Evolutionary conservation across 2,888 invertebrate species (phyloP).

Genomic region (Agrotis puta): DNA sequence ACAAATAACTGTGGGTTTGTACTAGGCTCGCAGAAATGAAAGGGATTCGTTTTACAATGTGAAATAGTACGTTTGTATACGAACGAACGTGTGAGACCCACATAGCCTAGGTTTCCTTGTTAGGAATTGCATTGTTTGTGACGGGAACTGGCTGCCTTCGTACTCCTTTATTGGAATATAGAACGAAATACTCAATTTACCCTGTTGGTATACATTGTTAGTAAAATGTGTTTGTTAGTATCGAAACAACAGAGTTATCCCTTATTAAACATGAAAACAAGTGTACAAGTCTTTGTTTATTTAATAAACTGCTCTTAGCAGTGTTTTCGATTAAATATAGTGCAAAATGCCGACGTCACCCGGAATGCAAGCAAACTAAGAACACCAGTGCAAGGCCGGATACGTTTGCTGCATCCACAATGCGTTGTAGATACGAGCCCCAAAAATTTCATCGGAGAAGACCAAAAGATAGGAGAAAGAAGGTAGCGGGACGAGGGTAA

Average conservation of each 20-base stretch:
- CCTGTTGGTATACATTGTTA: neutral
- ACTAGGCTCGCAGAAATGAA: slow-evolving; percentile 11
- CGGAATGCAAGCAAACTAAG: no score
- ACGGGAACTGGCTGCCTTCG: slow-evolving; percentile 22
- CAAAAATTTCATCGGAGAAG: no score
- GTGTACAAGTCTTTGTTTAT: no score
- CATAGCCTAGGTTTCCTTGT: slow-evolving; percentile 49
- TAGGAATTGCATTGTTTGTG: slow-evolving; percentile 55
- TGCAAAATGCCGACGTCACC: no score
- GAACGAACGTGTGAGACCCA: slow-evolving; percentile 28
- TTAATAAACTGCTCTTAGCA: no score
- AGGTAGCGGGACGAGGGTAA: no score
- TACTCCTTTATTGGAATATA: slow-evolving; percentile 47
- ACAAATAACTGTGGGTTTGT: neutral
- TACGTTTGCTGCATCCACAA: no score
- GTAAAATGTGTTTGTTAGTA: neutral
- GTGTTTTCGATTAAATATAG: no score
- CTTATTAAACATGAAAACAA: no score
- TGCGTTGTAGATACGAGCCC: no score
- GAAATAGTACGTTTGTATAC: slow-evolving; percentile 23
- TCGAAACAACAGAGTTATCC: neutral
- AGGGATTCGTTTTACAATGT: slow-evolving; percentile 26
- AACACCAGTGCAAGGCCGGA: no score
- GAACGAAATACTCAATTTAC: slow-evolving; percentile 32
- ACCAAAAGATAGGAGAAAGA: no score